A percentile compares a stretch with the other conserved stretches of the same genome.
These are phyloP conservation scores for Crocidura indochinensis DNA, from an alignment of 2,797 vertebrate species.

Conservation along the genomic window DNA sequence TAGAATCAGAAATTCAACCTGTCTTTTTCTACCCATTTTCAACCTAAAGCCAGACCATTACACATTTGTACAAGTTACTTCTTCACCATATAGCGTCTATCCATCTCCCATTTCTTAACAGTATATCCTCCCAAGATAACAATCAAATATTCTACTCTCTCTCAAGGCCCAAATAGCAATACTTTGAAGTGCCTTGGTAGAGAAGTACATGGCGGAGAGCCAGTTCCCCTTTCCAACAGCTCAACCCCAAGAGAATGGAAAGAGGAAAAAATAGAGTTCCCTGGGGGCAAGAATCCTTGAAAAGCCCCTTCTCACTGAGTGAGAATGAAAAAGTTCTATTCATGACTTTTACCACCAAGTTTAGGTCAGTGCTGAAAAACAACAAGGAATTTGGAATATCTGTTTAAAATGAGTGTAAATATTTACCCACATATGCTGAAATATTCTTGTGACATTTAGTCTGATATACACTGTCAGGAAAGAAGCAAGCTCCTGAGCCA, in stretches of 20 bases:
- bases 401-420: slow-evolving; percentile 89
- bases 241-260: slow-evolving; percentile 80
- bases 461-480: slow-evolving; percentile 84
- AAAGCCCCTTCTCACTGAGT: slow-evolving; percentile 78
- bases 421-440: slow-evolving; percentile 88
- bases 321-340: slow-evolving; percentile 84
- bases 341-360: slow-evolving; percentile 85
- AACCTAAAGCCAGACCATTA: slow-evolving; percentile 18
- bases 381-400: slow-evolving; percentile 87
- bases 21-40: neutral
- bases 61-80: slow-evolving; percentile 28
- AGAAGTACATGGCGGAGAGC: slow-evolving; percentile 84
- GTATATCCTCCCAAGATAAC: slow-evolving; percentile 70
- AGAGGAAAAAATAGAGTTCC: slow-evolving; percentile 71
- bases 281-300: slow-evolving; percentile 83
- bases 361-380: slow-evolving; percentile 79
- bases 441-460: slow-evolving; percentile 89
- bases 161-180: slow-evolving; percentile 84
- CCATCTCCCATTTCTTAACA: neutral
- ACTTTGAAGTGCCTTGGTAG: slow-evolving; percentile 87
- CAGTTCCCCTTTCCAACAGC: slow-evolving; percentile 87
- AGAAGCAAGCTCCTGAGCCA: slow-evolving; percentile 88
- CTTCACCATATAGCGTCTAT: neutral
- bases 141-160: slow-evolving; percentile 87
- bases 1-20: slow-evolving; percentile 34